phyloP scores from a whole-genome alignment of 2,113 vertebrate species.

The Phylloscopus trochiloides region DNA sequence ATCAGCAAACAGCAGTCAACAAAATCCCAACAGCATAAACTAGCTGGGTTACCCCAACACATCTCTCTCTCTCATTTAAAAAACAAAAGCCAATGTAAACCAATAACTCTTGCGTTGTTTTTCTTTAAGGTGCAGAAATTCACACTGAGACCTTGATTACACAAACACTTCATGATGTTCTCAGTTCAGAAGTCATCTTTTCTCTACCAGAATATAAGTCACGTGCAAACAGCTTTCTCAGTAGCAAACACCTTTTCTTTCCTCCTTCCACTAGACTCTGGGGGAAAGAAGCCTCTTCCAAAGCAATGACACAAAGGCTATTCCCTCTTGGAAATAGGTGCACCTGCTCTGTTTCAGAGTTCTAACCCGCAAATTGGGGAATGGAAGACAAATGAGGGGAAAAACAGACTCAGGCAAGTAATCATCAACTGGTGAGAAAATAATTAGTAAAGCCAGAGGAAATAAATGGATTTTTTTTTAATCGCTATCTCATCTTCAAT shows the following conservation, averaged over 20 bases:
- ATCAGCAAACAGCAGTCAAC: background rate
- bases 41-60: background rate
- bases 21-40: background rate
- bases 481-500: background rate
- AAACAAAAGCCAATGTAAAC: background rate
- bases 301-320: background rate
- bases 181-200: background rate
- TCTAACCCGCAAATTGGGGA: background rate
- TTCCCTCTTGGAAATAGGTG: background rate
- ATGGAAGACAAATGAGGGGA: background rate
- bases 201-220: background rate
- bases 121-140: background rate
- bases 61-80: background rate
- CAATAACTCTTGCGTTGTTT: fast-evolving
- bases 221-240: background rate
- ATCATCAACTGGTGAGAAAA: background rate
- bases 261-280: background rate
- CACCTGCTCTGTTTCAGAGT: background rate
- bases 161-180: background rate
- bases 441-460: background rate
- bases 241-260: background rate
- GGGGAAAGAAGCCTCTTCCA: background rate
- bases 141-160: background rate
- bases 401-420: background rate
- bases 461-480: background rate